These are phyloP conservation scores for Gnathonemus echidnorhynchus DNA, from an alignment of 2,113 vertebrate genomes.

Conservation along the genomic window DNA sequence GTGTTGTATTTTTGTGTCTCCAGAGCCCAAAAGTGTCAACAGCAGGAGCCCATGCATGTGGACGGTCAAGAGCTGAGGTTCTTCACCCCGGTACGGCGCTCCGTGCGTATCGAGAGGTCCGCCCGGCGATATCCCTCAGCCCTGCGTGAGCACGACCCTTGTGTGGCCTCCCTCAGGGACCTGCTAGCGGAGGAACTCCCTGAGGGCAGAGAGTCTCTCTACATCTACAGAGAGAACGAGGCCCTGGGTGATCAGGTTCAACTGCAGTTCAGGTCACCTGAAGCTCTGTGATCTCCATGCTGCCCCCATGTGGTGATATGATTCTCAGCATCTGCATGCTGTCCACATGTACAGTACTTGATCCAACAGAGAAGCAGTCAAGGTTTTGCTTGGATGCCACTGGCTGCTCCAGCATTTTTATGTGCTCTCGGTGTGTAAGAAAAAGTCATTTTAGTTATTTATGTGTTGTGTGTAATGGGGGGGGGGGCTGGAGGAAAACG, in stretches of 20 bases:
- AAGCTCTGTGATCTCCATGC: background rate
- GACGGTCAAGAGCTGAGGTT: conserved; percentile 60
- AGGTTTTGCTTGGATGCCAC: background rate
- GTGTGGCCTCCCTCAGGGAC: conserved; percentile 55
- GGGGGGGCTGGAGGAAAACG: background rate
- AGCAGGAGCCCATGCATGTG: conserved; percentile 29
- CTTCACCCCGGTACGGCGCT: conserved; percentile 65
- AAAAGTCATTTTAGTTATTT: background rate
- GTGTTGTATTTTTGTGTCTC: background rate
- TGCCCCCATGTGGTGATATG: background rate
- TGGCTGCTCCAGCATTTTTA: background rate
- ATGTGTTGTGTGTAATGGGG: background rate
- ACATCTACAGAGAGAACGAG: conserved; percentile 63
- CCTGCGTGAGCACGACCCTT: conserved; percentile 62
- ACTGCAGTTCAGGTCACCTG: conserved; percentile 35
- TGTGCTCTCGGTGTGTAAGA: background rate
- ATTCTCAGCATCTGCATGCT: background rate
- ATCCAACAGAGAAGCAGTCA: background rate
- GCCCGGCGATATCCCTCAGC: conserved; percentile 39
- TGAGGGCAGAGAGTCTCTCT: conserved; percentile 36
- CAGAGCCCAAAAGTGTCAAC: conserved; percentile 45
- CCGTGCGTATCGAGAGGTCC: conserved; percentile 53
- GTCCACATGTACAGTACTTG: background rate
- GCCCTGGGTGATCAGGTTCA: conserved; percentile 52
- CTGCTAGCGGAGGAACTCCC: conserved; percentile 40